Evolutionary conservation across 2,113 vertebrate species (phyloP).

Genomic region (Clarias batrachus): DNA sequence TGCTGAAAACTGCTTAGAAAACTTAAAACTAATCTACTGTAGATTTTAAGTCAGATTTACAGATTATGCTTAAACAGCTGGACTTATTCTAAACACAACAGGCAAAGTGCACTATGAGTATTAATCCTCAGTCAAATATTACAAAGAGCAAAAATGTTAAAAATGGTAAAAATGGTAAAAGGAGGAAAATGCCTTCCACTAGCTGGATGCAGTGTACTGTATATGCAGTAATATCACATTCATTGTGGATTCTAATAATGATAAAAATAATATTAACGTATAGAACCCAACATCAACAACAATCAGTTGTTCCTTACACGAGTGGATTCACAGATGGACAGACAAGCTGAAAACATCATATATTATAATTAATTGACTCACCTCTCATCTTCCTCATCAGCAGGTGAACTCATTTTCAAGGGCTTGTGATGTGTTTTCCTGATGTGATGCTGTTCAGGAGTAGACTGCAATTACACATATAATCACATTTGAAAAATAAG

Average conservation of each 20-base stretch:
- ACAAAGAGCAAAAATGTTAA: neutral
- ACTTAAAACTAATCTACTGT: too few relatives aligned
- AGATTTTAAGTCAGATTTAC: too few relatives aligned
- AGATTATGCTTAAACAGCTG: too few relatives aligned
- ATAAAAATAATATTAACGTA: too few relatives aligned
- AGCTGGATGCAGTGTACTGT: too few relatives aligned
- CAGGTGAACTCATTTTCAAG: neutral
- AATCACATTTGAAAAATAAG: neutral
- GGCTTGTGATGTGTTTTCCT: neutral
- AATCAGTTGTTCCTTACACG: neutral
- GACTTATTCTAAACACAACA: neutral
- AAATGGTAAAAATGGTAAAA: too few relatives aligned
- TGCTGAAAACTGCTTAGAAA: too few relatives aligned
- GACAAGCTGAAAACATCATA: neutral
- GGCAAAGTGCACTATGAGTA: neutral
- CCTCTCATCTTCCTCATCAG: neutral
- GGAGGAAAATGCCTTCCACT: too few relatives aligned
- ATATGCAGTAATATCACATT: too few relatives aligned
- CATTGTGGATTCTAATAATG: too few relatives aligned
- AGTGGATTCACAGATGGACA: neutral
- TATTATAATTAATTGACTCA: neutral
- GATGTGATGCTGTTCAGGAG: neutral
- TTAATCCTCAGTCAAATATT: neutral
- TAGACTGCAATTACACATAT: neutral
- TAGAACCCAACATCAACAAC: neutral